Evolutionary conservation across 2,888 invertebrate species (phyloP).

Genomic region (Cerceris ruficornis): DNA sequence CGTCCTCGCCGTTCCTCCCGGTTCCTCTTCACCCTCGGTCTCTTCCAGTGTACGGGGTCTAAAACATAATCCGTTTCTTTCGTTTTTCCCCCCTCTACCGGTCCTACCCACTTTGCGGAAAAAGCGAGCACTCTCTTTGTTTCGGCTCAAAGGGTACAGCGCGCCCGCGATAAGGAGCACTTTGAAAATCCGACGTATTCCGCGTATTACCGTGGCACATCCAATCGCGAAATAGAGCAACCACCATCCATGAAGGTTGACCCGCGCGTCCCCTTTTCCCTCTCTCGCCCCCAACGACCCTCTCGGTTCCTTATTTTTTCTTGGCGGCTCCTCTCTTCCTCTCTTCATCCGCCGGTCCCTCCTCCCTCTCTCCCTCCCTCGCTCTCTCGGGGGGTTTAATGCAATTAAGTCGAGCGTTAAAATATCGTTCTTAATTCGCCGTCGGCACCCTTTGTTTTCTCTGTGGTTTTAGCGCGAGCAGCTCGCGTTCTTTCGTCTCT

Average conservation of each 20-base stretch:
- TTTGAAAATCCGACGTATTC: slow-evolving; percentile 53
- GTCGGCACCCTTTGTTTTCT: slow-evolving; percentile 71
- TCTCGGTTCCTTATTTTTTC: slow-evolving; percentile 39
- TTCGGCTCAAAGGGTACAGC: slow-evolving; percentile 55
- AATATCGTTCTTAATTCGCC: slow-evolving; percentile 76
- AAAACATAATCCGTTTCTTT: slow-evolving; percentile 61
- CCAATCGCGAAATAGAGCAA: slow-evolving; percentile 59
- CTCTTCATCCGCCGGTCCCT: slow-evolving; percentile 9
- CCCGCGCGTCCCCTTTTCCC: slow-evolving; percentile 38
- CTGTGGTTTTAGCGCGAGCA: slow-evolving; percentile 59
- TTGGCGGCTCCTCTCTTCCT: slow-evolving; percentile 25
- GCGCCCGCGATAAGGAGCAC: slow-evolving; percentile 48
- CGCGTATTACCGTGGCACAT: slow-evolving; percentile 49
- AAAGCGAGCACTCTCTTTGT: slow-evolving; percentile 58
- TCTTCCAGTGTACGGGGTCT: slow-evolving; percentile 40
- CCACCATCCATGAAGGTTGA: slow-evolving; percentile 44
- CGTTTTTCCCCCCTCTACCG: slow-evolving; percentile 34
- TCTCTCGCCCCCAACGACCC: slow-evolving; percentile 3
- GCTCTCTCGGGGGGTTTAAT: slow-evolving; percentile 65
- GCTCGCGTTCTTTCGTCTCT: slow-evolving; percentile 40
- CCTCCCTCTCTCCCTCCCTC: slow-evolving; percentile 16
- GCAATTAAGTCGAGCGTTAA: slow-evolving; percentile 77
- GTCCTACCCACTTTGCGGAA: slow-evolving; percentile 40
- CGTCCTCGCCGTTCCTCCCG: slow-evolving; percentile 19
- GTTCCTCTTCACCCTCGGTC: slow-evolving; percentile 21